phyloP scores from a whole-genome alignment of 2,888 invertebrate species.

The Stenoptilia bipunctidactyla region DNA sequence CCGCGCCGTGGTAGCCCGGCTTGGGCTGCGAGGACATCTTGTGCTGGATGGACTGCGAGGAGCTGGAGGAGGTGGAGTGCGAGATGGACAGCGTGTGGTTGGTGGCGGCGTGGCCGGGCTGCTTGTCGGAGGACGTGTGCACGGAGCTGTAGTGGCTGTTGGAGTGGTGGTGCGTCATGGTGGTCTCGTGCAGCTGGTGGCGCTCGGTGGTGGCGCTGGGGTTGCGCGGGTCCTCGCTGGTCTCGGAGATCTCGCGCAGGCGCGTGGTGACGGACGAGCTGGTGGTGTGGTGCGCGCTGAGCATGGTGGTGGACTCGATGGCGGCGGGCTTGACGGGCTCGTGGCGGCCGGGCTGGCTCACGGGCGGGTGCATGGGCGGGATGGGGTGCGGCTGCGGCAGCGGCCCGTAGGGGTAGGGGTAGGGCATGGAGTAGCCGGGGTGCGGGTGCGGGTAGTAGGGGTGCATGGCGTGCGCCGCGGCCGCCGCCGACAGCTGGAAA shows the following conservation, averaged over 20 bases:
- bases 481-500: constrained; percentile 71
- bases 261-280: constrained; percentile 80
- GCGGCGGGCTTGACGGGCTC: constrained; percentile 62
- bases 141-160: constrained; percentile 75
- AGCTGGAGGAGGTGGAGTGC: constrained; percentile 76
- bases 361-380: constrained; percentile 69
- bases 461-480: constrained; percentile 76
- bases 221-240: constrained; percentile 56
- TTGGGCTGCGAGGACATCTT: constrained; percentile 71
- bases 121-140: constrained; percentile 75
- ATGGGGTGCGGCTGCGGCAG: constrained; percentile 82
- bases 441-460: constrained; percentile 80
- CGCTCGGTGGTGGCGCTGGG: constrained; percentile 65
- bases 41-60: constrained; percentile 75
- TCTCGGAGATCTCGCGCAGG: constrained; percentile 72
- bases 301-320: constrained; percentile 77
- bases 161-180: constrained; percentile 76
- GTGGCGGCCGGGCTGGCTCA: constrained; percentile 53
- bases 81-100: constrained; percentile 75
- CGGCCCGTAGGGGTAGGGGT: constrained; percentile 80
- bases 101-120: constrained; percentile 64
- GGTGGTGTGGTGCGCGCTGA: constrained; percentile 79
- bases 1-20: constrained; percentile 66
- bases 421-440: constrained; percentile 78
- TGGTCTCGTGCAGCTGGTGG: constrained; percentile 75